Conservation (phyloP, 2,888 invertebrate species). For the Stenodera caucasica region DNA sequence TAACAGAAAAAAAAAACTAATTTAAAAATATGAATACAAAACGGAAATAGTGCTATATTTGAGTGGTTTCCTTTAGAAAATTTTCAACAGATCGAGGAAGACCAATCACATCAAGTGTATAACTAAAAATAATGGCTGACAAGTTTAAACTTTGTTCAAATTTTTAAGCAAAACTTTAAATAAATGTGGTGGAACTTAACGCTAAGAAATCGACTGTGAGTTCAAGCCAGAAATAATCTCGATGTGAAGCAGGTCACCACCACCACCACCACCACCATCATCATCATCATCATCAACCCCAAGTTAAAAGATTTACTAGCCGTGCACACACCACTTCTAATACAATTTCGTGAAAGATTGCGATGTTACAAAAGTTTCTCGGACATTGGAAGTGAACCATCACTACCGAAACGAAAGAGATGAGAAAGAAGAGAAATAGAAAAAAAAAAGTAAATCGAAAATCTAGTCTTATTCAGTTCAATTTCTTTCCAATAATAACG, state of each 20-base stretch:
- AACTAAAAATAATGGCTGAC: not conserved
- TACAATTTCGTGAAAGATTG: constrained; percentile 43
- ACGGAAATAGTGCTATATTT: not conserved
- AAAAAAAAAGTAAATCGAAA: not conserved
- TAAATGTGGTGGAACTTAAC: constrained; percentile 37
- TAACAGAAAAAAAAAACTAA: constrained; percentile 3
- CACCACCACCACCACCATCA: constrained; percentile 41
- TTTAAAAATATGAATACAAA: not conserved
- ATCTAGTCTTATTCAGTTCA: constrained; percentile 24
- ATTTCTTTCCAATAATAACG: constrained; percentile 13
- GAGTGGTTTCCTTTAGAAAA: not conserved
- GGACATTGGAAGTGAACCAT: constrained; percentile 28
- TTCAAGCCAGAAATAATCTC: constrained; percentile 26
- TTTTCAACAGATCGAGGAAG: not conserved
- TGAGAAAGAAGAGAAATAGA: not conserved
- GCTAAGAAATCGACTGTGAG: constrained; percentile 25
- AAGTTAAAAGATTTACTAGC: constrained; percentile 40
- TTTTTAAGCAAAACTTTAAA: constrained; percentile 30
- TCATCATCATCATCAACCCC: constrained; percentile 35
- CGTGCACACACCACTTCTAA: constrained; percentile 36
- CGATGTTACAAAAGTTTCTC: constrained; percentile 35
- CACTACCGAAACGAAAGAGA: too few relatives aligned
- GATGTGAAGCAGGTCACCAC: constrained; percentile 36
- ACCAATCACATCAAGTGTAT: not conserved
- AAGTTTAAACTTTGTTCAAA: constrained; percentile 6